A percentile compares a stretch with the other conserved stretches of the same genome.
These are phyloP conservation scores for Agrotis puta DNA, from an alignment of 2,888 invertebrate species.

Conservation along the genomic window DNA sequence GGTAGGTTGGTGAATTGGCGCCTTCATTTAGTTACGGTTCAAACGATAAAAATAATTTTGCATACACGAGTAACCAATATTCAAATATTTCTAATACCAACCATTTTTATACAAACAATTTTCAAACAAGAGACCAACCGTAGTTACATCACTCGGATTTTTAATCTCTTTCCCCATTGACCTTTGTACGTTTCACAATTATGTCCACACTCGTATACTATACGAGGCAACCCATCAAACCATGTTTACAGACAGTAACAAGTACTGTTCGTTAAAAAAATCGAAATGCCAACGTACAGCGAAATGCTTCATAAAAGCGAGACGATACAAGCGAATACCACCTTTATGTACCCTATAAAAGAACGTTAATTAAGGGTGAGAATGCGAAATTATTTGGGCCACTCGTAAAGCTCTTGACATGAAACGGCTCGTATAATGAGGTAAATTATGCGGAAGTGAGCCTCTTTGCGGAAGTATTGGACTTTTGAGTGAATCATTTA, in stretches of 20 bases:
- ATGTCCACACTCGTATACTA: slow-evolving; percentile 11
- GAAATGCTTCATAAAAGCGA: slow-evolving; percentile 53
- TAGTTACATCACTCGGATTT: slow-evolving; percentile 15
- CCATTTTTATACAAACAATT: not conserved
- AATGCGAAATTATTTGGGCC: slow-evolving; percentile 50
- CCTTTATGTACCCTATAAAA: slow-evolving; percentile 57
- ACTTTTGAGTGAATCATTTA: slow-evolving; percentile 12
- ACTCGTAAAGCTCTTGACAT: slow-evolving; percentile 38
- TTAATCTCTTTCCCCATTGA: slow-evolving; percentile 30
- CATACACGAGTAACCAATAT: not conserved
- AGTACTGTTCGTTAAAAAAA: slow-evolving; percentile 52
- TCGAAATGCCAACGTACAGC: slow-evolving; percentile 49
- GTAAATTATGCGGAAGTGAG: slow-evolving; percentile 25
- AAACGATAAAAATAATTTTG: too few relatives aligned
- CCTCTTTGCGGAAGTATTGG: slow-evolving; percentile 24
- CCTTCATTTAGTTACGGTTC: too few relatives aligned
- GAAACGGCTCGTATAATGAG: slow-evolving; percentile 35
- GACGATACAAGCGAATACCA: slow-evolving; percentile 43
- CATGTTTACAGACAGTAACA: slow-evolving; percentile 50
- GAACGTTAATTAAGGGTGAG: slow-evolving; percentile 62
- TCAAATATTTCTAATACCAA: not conserved
- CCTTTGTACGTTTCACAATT: slow-evolving; percentile 37
- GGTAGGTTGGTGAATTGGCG: too few relatives aligned
- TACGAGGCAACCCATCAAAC: slow-evolving; percentile 37
- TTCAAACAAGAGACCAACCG: not conserved